Conservation (phyloP, 2,797 vertebrate species). For the Oceanodroma leucorhoa region DNA sequence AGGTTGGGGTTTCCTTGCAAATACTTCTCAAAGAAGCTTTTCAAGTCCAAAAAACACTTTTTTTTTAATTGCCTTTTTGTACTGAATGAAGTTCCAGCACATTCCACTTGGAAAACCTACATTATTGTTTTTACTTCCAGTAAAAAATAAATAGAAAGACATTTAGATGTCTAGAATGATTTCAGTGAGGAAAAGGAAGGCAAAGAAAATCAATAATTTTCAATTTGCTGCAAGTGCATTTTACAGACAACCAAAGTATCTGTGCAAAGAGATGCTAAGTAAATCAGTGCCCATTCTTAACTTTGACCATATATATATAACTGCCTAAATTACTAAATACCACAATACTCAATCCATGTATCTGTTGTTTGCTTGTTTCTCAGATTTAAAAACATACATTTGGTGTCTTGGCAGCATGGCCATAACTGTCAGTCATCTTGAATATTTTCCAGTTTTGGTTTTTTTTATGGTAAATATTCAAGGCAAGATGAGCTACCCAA, state of each 20-base stretch:
- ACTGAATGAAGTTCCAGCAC: not conserved
- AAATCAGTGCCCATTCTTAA: not conserved
- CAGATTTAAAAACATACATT: not conserved
- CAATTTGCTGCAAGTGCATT: not conserved
- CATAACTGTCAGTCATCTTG: not conserved
- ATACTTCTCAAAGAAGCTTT: not conserved
- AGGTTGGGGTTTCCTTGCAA: not conserved
- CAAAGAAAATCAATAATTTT: not conserved
- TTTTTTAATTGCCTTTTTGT: not conserved
- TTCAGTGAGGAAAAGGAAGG: not conserved
- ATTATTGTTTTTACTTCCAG: conserved; percentile 8
- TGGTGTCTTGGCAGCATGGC: not conserved
- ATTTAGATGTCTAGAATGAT: not conserved
- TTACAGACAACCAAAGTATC: not conserved
- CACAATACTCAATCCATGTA: not conserved
- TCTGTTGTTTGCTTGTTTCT: not conserved
- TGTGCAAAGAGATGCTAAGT: not conserved
- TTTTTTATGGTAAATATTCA: not conserved
- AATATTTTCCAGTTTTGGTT: not conserved
- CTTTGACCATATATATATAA: not conserved
- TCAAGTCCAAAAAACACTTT: not conserved
- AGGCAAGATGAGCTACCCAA: not conserved
- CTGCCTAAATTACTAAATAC: not conserved
- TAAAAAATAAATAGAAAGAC: not conserved
- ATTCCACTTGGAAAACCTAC: not conserved